Conservation (phyloP, 2,113 vertebrate species). For the Mugil cephalus region DNA sequence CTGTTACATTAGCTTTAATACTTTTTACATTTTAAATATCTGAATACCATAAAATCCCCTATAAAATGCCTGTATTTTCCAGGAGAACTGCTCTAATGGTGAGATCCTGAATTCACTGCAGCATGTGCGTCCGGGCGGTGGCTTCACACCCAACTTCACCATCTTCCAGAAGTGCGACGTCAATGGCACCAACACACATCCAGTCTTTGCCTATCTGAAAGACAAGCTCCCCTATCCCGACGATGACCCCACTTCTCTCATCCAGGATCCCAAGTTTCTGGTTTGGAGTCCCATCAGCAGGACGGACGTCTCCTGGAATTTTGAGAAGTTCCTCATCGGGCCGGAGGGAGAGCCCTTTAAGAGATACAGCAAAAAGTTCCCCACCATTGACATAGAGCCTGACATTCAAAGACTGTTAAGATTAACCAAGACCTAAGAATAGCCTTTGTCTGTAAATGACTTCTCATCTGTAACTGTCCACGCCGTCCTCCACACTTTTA, state of each 20-base stretch:
- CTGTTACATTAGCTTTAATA: not conserved
- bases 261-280: constrained; percentile 90
- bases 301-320: constrained; percentile 95
- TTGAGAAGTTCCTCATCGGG: constrained; percentile 97
- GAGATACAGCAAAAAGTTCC: constrained; percentile 91
- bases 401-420: constrained; percentile 95
- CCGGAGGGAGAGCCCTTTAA: constrained; percentile 97
- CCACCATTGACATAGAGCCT: constrained; percentile 90
- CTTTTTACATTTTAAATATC: not conserved
- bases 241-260: constrained; percentile 87
- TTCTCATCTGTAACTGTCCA: constrained; percentile 41
- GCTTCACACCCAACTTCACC: constrained; percentile 91
- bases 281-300: constrained; percentile 92
- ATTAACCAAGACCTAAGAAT: constrained; percentile 89
- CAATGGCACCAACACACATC: constrained; percentile 91
- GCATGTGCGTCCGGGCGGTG: constrained; percentile 91
- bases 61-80: constrained; percentile 33
- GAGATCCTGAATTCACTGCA: constrained; percentile 93
- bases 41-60: not conserved
- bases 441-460: constrained; percentile 41
- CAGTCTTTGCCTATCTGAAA: constrained; percentile 96
- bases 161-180: constrained; percentile 95
- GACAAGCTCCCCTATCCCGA: constrained; percentile 92
- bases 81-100: constrained; percentile 94
- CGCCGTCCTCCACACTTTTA: constrained; percentile 73